Conservation (phyloP, 2,797 vertebrate species). For the Sebastes umbrosus region DNA sequence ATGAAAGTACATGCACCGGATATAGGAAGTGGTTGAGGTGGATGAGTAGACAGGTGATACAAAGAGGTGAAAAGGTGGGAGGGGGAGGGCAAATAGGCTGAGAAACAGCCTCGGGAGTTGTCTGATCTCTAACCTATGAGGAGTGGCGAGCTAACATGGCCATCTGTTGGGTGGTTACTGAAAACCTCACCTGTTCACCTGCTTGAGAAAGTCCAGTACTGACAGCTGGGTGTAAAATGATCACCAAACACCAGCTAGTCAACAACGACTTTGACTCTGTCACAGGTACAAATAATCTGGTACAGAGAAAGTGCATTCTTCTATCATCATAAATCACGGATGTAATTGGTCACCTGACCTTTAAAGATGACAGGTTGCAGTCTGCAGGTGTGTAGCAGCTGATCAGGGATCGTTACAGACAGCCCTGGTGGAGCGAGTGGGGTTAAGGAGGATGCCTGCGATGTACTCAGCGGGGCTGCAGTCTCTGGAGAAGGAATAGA, state of each 20-base stretch:
- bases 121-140: constrained; percentile 51
- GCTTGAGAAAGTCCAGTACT: constrained; percentile 2
- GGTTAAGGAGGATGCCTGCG: constrained; percentile 79
- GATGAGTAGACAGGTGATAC: constrained; percentile 18
- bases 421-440: constrained; percentile 78
- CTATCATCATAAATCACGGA: too few relatives aligned
- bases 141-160: constrained; percentile 8
- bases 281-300: not conserved
- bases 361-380: constrained; percentile 95
- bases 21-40: not conserved
- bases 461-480: constrained; percentile 72
- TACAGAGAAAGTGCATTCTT: not conserved
- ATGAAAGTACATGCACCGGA: not conserved
- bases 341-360: constrained; percentile 78
- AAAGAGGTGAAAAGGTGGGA: constrained; percentile 14
- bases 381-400: constrained; percentile 92
- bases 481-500: constrained; percentile 76
- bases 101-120: constrained; percentile 30
- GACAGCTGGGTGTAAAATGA: not conserved
- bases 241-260: not conserved
- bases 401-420: constrained; percentile 91
- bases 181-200: constrained; percentile 24
- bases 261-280: not conserved
- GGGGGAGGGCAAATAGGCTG: not conserved
- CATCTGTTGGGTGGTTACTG: constrained; percentile 50